Conservation (phyloP, 1,140 invertebrate species). For the Drosophila novamexicana region DNA sequence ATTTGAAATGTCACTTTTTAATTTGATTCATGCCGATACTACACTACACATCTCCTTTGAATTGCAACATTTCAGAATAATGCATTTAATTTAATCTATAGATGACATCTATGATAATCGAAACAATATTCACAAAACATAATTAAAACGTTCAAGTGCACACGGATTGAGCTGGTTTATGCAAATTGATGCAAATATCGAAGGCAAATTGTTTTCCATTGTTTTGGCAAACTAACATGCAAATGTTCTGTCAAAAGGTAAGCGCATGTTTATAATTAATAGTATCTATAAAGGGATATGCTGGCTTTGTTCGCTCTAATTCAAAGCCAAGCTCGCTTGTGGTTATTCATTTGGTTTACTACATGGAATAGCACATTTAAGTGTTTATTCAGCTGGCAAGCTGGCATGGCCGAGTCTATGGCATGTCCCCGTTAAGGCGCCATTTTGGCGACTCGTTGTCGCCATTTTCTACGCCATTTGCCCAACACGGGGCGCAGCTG, state of each 20-base stretch:
- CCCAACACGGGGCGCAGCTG: constrained; percentile 29
- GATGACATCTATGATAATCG: background rate
- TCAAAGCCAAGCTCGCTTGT: constrained; percentile 3
- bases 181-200: background rate
- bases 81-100: background rate
- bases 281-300: background rate
- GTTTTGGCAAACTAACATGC: background rate
- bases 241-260: constrained; percentile 4
- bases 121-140: constrained; percentile 5
- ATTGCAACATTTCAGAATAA: background rate
- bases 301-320: background rate
- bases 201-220: constrained; percentile 1
- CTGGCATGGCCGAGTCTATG: background rate
- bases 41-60: no score
- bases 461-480: constrained; percentile 74
- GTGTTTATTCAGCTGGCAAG: background rate
- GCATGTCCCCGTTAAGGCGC: constrained; percentile 18
- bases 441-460: constrained; percentile 60
- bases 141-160: background rate
- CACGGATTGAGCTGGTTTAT: constrained; percentile 1
- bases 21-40: no score
- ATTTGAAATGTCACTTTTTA: no score
- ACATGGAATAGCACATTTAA: background rate
- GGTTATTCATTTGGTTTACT: no score
- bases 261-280: background rate